These are phyloP conservation scores for Unio pictorum DNA, from an alignment of 2,888 invertebrate species.

Conservation along the genomic window DNA sequence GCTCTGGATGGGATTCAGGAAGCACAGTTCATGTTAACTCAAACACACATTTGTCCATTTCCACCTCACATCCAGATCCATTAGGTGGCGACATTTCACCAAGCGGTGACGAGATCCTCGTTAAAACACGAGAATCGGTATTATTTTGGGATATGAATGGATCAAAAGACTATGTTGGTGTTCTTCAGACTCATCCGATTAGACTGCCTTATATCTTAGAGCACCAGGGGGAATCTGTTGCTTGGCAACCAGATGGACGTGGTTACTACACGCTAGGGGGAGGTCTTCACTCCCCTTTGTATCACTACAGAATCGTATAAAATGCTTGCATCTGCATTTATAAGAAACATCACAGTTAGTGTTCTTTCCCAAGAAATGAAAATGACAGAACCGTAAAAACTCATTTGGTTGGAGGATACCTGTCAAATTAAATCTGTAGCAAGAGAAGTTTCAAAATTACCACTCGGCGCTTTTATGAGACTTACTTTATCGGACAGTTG, in stretches of 20 bases:
- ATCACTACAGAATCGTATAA: slow-evolving; percentile 15
- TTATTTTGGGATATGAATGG: slow-evolving; percentile 27
- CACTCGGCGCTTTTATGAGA: no score
- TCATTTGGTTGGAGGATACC: no score
- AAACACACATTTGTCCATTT: slow-evolving; percentile 18
- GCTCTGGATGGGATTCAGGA: slow-evolving; percentile 25
- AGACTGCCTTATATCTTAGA: slow-evolving; percentile 30
- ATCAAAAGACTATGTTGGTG: slow-evolving; percentile 16
- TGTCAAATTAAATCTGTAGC: no score
- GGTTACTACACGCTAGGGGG: slow-evolving; percentile 41
- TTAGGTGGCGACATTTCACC: slow-evolving; percentile 43
- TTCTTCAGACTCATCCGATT: slow-evolving; percentile 17
- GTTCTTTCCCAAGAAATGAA: no score
- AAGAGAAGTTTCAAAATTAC: no score
- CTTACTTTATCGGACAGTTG: no score
- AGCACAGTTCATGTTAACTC: slow-evolving; percentile 16
- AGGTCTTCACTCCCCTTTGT: slow-evolving; percentile 27
- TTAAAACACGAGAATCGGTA: slow-evolving; percentile 14
- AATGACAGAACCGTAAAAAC: no score
- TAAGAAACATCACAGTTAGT: no score
- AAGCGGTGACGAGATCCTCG: slow-evolving; percentile 19
- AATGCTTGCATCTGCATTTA: no score
- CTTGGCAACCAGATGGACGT: slow-evolving; percentile 31
- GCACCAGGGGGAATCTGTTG: slow-evolving; percentile 36
- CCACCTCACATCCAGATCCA: slow-evolving; percentile 15